Base-by-base conservation (phyloP, 2,797 vertebrate species). In the Channallabes apus region DNA sequence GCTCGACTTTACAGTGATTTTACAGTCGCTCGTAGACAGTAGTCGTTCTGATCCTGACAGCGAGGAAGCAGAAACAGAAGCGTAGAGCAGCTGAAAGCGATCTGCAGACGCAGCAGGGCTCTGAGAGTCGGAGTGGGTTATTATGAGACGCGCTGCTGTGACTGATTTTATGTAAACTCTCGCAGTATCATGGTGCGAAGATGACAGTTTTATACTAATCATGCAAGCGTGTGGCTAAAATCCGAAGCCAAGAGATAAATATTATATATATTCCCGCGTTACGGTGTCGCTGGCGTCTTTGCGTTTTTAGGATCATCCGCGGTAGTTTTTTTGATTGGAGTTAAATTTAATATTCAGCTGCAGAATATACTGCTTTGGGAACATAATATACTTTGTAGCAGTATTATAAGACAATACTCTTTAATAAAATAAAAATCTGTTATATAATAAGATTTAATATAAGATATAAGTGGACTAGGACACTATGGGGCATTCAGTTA, bases 31-130 rank as follows among this genome's bases (percentile, higher is more conserved):
- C 1, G 8, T 76, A 56, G 73, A 29, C 20, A 18, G 27, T 22
- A 18, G 18, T 32, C 18, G 27, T 64, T 38, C 24, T 6, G 59
- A 65, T 80, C 38, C 38, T 64, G 78, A 64, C 58, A 18, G 35
- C 22, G 1, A 54, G 41, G 22, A 65, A 54, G 35, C 32, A 51
- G 78, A 65, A 80, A 80, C 78, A 61, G 58, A 62, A 79, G 76
- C 76, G 22, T 2, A 20, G 65, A 73, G 14, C 69, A 73, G 83
- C 75, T 78, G 83, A 84, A 78, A 84, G 17, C 22, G 54, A 79
- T 84, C 83, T 59, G 64, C 46, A 65, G 41, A 76, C 46, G 17
- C 64, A 78, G 54, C 68, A 77, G 18, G 64, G 83, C 75, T 78
- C 32, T 1, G 8, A 84, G 79, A 41, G 32, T 46, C 65, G 8